A percentile compares a stretch with the other conserved stretches of the same genome.
phyloP scores from a whole-genome alignment of 1,140 invertebrate species.

The Drosophila sp. region DNA sequence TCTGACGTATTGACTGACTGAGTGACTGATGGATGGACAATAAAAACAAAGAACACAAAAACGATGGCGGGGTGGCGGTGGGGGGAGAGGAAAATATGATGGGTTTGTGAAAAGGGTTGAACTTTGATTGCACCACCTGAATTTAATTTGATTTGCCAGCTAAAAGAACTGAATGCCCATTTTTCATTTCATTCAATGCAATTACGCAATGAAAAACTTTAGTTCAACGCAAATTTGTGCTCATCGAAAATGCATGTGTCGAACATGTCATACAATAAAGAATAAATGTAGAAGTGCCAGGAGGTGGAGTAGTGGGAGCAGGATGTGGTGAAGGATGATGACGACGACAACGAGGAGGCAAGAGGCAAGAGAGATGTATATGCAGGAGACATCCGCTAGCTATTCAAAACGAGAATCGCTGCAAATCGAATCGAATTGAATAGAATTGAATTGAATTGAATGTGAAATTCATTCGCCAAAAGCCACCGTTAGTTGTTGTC shows the following conservation, averaged over 20 bases:
- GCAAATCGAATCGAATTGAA: slow-evolving; percentile 50
- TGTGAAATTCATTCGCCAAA: slow-evolving; percentile 25
- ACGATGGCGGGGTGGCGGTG: slow-evolving; percentile 30
- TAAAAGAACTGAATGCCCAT: slow-evolving; percentile 13
- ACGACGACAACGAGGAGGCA: not conserved
- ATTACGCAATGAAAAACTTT: slow-evolving; percentile 61
- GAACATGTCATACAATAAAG: slow-evolving; percentile 10
- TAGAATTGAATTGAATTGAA: slow-evolving; percentile 56
- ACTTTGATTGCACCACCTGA: slow-evolving; percentile 23
- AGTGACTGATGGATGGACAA: slow-evolving; percentile 31
- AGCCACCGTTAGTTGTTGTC: slow-evolving; percentile 11
- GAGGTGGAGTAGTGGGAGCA: slow-evolving; percentile 13
- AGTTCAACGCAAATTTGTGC: slow-evolving; percentile 49
- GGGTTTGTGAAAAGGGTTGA: slow-evolving; percentile 19
- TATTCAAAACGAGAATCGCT: slow-evolving; percentile 50
- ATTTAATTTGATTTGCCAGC: slow-evolving; percentile 41
- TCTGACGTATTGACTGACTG: slow-evolving; percentile 48
- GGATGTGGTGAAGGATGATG: not conserved
- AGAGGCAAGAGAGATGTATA: not conserved
- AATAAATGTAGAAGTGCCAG: slow-evolving; percentile 26
- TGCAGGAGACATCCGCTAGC: slow-evolving; percentile 20
- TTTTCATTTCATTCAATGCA: slow-evolving; percentile 67
- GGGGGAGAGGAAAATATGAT: slow-evolving; percentile 8
- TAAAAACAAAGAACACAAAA: slow-evolving; percentile 35
- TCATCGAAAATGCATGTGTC: slow-evolving; percentile 60